Conservation (phyloP, 1,140 invertebrate genomes). For the Tetragonula clypearis region DNA sequence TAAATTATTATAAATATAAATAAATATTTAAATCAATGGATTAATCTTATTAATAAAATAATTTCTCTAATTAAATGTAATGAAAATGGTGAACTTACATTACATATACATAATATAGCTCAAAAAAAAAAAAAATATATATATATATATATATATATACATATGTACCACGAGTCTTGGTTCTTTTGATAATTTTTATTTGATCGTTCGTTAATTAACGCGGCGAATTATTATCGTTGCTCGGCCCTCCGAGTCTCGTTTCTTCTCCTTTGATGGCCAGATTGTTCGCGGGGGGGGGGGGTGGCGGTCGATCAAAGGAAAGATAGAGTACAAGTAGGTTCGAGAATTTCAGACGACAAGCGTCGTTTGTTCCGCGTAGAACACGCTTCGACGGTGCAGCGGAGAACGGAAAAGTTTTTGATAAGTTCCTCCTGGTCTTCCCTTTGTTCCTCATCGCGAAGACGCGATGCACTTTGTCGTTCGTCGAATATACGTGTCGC, state of each 20-base stretch:
- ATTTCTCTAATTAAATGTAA: no score
- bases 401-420: slow-evolving; percentile 48
- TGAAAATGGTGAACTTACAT: no score
- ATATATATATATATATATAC: not conserved
- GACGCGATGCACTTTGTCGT: not conserved
- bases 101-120: no score
- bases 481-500: not conserved
- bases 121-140: no score
- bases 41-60: no score
- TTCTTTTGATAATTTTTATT: slow-evolving; percentile 63
- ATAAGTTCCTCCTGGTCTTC: slow-evolving; percentile 40
- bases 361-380: slow-evolving; percentile 13
- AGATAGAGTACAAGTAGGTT: not conserved
- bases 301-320: not conserved
- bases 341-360: not conserved
- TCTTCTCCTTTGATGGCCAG: not conserved
- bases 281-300: not conserved
- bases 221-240: slow-evolving; percentile 47
- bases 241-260: not conserved
- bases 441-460: not conserved
- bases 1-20: no score
- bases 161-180: not conserved
- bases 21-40: no score
- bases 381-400: slow-evolving; percentile 16
- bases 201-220: slow-evolving; percentile 63